Percentiles rank a stretch among this genome's conserved stretches.
Evolutionary conservation across 1,140 invertebrate genomes (phyloP).

Genomic region (Euschistus heros): DNA sequence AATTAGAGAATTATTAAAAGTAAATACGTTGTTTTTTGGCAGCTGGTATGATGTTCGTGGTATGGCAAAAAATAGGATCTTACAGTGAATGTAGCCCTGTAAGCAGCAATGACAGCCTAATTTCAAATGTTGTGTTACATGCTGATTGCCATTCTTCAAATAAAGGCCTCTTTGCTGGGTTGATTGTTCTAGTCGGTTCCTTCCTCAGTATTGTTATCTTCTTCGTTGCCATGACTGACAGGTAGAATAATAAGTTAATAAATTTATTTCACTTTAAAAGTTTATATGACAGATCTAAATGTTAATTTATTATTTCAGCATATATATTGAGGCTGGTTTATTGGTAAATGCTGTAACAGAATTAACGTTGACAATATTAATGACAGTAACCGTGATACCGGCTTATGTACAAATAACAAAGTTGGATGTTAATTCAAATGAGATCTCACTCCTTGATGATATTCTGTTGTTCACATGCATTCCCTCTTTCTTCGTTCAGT

Average conservation of each 20-base stretch:
- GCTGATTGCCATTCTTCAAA: slow-evolving; percentile 63
- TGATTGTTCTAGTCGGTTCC: slow-evolving; percentile 49
- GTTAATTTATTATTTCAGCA: slow-evolving; percentile 30
- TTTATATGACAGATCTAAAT: background rate
- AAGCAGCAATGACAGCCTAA: slow-evolving; percentile 39
- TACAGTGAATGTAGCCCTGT: slow-evolving; percentile 1
- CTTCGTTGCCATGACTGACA: slow-evolving; percentile 50
- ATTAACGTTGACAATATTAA: slow-evolving; percentile 39
- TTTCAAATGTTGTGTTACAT: slow-evolving; percentile 47
- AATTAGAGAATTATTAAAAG: background rate
- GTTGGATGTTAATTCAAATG: slow-evolving; percentile 52
- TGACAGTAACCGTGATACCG: slow-evolving; percentile 43
- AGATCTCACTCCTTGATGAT: slow-evolving; percentile 56
- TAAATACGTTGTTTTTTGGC: slow-evolving; percentile 25
- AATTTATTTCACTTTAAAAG: background rate
- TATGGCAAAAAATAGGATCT: slow-evolving; percentile 58
- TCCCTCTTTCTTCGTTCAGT: slow-evolving; percentile 60
- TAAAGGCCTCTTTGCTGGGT: slow-evolving; percentile 54
- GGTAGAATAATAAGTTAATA: slow-evolving; percentile 30
- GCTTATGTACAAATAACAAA: slow-evolving; percentile 47
- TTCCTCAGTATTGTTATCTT: slow-evolving; percentile 56
- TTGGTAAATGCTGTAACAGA: slow-evolving; percentile 39
- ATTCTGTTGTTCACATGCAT: slow-evolving; percentile 57
- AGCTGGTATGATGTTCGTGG: slow-evolving; percentile 60
- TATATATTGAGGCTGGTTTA: slow-evolving; percentile 37